Conservation (phyloP, 2,888 invertebrate species). For the Rhynchonema sp. region DNA sequence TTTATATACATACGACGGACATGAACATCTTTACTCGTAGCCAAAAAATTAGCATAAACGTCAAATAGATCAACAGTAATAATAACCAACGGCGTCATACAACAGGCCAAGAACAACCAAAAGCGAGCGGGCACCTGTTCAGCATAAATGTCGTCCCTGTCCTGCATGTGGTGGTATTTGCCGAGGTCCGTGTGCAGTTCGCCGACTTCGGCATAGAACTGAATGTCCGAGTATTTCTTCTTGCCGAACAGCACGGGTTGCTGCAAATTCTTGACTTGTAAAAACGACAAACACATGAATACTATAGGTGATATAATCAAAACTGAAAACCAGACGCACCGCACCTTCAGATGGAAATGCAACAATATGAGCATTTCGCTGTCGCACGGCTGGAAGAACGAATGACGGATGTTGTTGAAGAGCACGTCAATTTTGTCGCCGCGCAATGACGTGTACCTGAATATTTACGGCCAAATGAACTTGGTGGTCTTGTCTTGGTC, state of each 20-base stretch:
- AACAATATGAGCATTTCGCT: conserved; percentile 97
- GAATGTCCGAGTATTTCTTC: conserved; percentile 95
- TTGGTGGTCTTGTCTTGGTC: not conserved
- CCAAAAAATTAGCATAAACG: no score
- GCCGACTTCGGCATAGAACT: conserved; percentile 98
- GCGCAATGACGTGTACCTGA: conserved; percentile 84
- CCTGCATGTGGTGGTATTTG: conserved; percentile 99
- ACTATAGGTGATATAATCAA: no score
- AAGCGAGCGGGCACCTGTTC: conserved; percentile 52
- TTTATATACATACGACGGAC: no score
- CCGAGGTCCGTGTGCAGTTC: conserved; percentile 98
- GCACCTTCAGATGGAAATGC: conserved; percentile 81
- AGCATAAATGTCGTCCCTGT: conserved; percentile 89
- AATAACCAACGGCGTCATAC: no score
- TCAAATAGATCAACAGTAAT: no score
- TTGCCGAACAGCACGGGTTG: conserved; percentile 99
- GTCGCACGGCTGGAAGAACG: conserved; percentile 77
- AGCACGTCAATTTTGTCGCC: conserved; percentile 98
- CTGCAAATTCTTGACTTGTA: conserved; percentile 34
- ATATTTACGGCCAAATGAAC: conserved; percentile 12
- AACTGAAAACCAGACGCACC: not conserved
- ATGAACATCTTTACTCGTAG: no score
- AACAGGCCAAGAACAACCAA: no score
- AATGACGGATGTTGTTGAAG: conserved; percentile 97
- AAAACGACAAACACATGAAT: no score